Evolutionary conservation across 2,113 vertebrate genomes (phyloP).

Genomic region (Burhinus bistriatus): DNA sequence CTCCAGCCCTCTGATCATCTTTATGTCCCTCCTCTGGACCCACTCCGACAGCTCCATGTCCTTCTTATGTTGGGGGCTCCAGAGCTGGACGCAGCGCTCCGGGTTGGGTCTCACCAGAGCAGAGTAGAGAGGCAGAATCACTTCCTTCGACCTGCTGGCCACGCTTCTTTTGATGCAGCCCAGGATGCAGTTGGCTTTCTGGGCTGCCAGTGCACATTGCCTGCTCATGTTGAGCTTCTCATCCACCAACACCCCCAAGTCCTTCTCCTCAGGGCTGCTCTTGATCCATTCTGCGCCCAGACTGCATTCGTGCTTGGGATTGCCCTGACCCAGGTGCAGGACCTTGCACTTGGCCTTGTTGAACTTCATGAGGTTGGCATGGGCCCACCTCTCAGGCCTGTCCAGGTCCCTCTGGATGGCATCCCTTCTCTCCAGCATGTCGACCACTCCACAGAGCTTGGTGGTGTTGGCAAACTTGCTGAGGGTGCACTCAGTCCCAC

Average conservation of each 20-base stretch:
- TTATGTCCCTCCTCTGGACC: not conserved
- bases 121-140: not conserved
- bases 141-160: not conserved
- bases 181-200: not conserved
- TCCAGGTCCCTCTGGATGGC: not conserved
- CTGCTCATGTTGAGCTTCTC: not conserved
- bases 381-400: not conserved
- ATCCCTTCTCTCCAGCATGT: not conserved
- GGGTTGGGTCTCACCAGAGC: not conserved
- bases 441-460: not conserved
- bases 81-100: not conserved
- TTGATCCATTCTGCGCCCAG: not conserved
- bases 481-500: not conserved
- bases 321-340: not conserved
- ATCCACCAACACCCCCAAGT: not conserved
- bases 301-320: not conserved
- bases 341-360: not conserved
- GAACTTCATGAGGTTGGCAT: not conserved
- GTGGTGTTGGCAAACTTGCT: not conserved
- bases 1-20: not conserved
- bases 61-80: not conserved
- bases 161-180: not conserved
- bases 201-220: too few relatives aligned
- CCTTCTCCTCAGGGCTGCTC: not conserved
- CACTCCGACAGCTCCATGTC: not conserved